Evolutionary conservation across 2,113 vertebrate species (phyloP).

Genomic region (Brachyhypopomus occidentalis): DNA sequence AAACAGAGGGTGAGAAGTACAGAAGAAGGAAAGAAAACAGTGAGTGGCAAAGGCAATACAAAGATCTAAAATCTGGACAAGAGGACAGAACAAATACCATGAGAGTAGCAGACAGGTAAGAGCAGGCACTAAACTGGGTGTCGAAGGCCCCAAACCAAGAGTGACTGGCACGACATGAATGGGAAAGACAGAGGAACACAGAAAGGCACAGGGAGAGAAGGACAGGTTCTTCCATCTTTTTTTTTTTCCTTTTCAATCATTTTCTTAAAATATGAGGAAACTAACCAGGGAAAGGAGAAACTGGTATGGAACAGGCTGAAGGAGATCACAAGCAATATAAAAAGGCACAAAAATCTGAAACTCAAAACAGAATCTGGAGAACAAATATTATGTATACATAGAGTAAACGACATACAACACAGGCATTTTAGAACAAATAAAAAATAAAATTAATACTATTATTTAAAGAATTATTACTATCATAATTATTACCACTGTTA

Average conservation of each 20-base stretch:
- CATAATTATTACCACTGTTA: constrained; percentile 58
- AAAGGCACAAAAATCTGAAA: constrained; percentile 60
- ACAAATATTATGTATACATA: constrained; percentile 59
- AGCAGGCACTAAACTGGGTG: constrained; percentile 49
- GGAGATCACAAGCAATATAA: constrained; percentile 52
- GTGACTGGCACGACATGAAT: constrained; percentile 48
- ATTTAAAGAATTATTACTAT: constrained; percentile 63
- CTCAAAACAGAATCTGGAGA: constrained; percentile 66
- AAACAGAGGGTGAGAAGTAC: constrained; percentile 56
- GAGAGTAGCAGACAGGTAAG: not conserved
- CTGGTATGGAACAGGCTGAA: constrained; percentile 53
- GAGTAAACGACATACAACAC: constrained; percentile 66
- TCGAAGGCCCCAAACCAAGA: constrained; percentile 50
- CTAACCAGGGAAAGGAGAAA: constrained; percentile 51
- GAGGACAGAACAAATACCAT: not conserved
- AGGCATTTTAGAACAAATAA: constrained; percentile 53
- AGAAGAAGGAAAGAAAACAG: constrained; percentile 48
- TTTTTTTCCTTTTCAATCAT: constrained; percentile 39
- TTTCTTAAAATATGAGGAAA: constrained; percentile 45
- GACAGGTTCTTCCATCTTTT: constrained; percentile 48
- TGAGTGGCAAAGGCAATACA: constrained; percentile 40
- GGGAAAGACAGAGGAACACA: constrained; percentile 55
- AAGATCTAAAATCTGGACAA: constrained; percentile 24
- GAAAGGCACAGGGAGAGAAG: constrained; percentile 76
- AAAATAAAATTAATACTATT: constrained; percentile 71